Evolutionary conservation across 2,113 vertebrate genomes (phyloP), one percentile per base, ranked within the genome.

Genomic region (Daphoenositta chrysoptera): DNA sequence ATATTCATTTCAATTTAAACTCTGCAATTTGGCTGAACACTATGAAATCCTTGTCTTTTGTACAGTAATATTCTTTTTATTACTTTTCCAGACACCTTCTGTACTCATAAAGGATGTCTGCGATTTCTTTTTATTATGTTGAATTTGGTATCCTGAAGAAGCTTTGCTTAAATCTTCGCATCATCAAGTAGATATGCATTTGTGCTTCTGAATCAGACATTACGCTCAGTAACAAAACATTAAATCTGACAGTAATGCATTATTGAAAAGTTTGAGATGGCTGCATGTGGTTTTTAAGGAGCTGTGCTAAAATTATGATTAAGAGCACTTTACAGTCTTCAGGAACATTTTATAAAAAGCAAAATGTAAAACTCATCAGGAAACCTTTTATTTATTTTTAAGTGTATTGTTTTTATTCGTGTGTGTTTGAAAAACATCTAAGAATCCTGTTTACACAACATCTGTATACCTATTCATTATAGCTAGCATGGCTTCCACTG

Each of bases 231-330:
- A 91, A 90, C 79, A 95, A 91, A 91, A 80, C 54, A 93, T 86
- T 77, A 93, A 91, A 70, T 33, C 39, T 90, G 73, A 83, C 18
- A 80, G 50, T 77, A 94, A 90, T 93, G 66, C 31, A 85, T 91
- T 88, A 95, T 63, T 93, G 57, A 93, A 92, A 94, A 94, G 65
- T 93, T 50, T 79, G 65, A 90, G 80, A 81, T 83, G 61, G 37
- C 66, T 92, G 40, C 83, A 92, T 89, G 80, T 51, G 87, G 63
- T 79, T 91, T 95, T 89, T 70, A 94, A 93, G 88, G 82, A 95
- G 37, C 27, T 89, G 27, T n/a, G 15, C 40, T 92, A 91, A 89
- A 93, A 87, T 85, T 35, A 93, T 39, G 48, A 90, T 88, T 80
- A 93, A 78, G 73, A 95, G 57, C 61, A 90, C 86, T 96, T 85